These are phyloP conservation scores for Strigamia transsilvanica DNA, from an alignment of 2,888 invertebrate genomes.

Conservation along the genomic window DNA sequence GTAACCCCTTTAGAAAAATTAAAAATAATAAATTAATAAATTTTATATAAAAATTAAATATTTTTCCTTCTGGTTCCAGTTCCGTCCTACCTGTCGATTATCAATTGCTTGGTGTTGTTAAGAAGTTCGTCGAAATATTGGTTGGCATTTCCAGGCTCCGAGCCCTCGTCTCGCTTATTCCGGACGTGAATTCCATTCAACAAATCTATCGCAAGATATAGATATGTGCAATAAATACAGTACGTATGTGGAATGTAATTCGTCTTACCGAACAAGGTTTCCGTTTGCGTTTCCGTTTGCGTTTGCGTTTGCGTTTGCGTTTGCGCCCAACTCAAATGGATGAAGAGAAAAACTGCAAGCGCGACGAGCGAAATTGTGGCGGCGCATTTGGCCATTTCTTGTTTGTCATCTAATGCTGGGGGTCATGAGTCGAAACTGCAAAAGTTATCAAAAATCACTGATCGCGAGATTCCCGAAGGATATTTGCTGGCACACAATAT, in stretches of 20 bases:
- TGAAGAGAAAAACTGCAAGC: background rate
- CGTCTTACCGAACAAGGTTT: background rate
- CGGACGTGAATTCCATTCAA: background rate
- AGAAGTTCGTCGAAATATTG: constrained; percentile 45
- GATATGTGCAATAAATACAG: background rate
- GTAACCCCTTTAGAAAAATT: background rate
- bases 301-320: too few relatives aligned
- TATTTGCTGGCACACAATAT: too few relatives aligned
- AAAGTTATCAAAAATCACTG: background rate
- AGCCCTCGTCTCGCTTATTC: background rate
- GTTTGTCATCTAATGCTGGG: background rate
- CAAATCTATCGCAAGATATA: background rate
- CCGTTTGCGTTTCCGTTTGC: too few relatives aligned
- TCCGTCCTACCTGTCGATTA: constrained; percentile 37
- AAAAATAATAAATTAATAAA: too few relatives aligned
- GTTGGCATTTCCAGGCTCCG: constrained; percentile 50
- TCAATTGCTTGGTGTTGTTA: constrained; percentile 35
- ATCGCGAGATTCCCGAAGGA: background rate
- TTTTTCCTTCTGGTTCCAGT: background rate
- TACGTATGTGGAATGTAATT: background rate
- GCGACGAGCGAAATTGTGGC: background rate
- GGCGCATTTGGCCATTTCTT: constrained; percentile 20
- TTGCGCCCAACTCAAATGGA: background rate
- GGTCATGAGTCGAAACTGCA: constrained; percentile 37
- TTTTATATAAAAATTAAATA: background rate